phyloP scores from a whole-genome alignment of 1,140 invertebrate genomes.

The Metopolophium dirhodum region DNA sequence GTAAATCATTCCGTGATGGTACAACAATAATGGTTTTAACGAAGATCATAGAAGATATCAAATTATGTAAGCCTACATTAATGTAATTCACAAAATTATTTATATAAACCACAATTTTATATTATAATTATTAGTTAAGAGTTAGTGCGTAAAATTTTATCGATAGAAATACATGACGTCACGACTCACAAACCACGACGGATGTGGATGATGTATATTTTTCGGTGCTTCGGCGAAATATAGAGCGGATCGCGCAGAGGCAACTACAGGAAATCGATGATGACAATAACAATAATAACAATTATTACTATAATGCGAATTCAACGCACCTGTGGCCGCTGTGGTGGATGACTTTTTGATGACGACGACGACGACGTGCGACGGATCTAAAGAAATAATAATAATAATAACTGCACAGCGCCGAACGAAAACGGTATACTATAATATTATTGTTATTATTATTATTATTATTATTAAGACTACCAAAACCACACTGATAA shows the following conservation, averaged over 20 bases:
- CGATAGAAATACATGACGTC: background rate
- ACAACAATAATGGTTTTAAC: too few relatives aligned
- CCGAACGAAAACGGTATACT: background rate
- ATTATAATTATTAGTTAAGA: too few relatives aligned
- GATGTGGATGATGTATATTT: background rate
- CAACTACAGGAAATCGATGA: background rate
- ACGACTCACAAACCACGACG: background rate
- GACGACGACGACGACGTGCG: background rate
- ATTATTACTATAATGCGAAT: background rate
- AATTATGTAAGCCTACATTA: too few relatives aligned
- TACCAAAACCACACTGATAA: background rate
- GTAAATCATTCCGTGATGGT: too few relatives aligned
- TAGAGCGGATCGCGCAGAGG: background rate
- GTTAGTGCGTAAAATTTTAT: background rate
- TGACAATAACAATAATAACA: background rate
- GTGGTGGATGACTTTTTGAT: background rate
- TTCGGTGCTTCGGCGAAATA: background rate
- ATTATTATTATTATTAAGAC: background rate
- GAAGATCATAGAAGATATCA: too few relatives aligned
- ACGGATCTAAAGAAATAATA: background rate
- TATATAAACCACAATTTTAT: too few relatives aligned
- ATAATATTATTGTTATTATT: background rate
- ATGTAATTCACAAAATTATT: too few relatives aligned
- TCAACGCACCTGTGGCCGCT: slow-evolving; percentile 4
- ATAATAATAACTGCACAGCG: background rate